Evolutionary conservation across 37 sponge, comb jelly and placozoan genomes (phyloP), one percentile per base, ranked within the genome.

Genomic region (Aplysina aerophoba): DNA sequence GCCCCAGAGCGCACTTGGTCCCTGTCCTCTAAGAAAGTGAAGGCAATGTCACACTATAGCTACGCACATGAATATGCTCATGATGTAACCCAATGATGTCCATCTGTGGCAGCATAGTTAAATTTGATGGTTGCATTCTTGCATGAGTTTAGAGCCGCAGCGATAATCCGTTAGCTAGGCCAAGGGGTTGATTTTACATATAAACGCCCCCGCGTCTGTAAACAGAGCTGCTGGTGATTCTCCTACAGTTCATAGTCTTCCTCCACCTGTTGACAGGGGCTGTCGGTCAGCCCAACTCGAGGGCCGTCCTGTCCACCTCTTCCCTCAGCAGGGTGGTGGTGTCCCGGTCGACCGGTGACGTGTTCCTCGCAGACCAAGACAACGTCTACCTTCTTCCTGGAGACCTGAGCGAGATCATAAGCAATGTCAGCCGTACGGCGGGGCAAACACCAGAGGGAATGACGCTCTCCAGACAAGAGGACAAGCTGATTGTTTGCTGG

Each of bases 391-490:
- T 75, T 24, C 54, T 75, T 24, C n/a, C 31, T 16, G 78, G 54
- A 75, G 78, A 75, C 24, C 37, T 75, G 54, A 53, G 25, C 40
- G 54, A 40, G n/a, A 54, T 75, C 53, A 75, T 8, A 17, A 38
- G 21, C 50, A 44, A 44, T 44, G 24, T 17, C 38, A 24, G 15
- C 54, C n/a, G 54, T 40, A 75, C 37, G 41, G 54, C 31, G 13
- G 54, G 78, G 24, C 44, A 40, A 54, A 36, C 78, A 39, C 78
- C 78, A 21, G 54, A 50, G 40, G 78, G 78, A 75, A 75, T 75
- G 54, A 50, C 54, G n/a, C 54, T 75, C 4, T 44, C 78, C 21
- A 17, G 21, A 12, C 50, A 75, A n/a, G 78, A 75, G 40, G 53
- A 41, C 25, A 40, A 44, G 24, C 78, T 75, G 25, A 16, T 75